A percentile compares a stretch with the other conserved stretches of the same genome.
These are phyloP conservation scores for Bradypodion ventrale DNA, from an alignment of 2,797 vertebrate genomes.

Conservation along the genomic window DNA sequence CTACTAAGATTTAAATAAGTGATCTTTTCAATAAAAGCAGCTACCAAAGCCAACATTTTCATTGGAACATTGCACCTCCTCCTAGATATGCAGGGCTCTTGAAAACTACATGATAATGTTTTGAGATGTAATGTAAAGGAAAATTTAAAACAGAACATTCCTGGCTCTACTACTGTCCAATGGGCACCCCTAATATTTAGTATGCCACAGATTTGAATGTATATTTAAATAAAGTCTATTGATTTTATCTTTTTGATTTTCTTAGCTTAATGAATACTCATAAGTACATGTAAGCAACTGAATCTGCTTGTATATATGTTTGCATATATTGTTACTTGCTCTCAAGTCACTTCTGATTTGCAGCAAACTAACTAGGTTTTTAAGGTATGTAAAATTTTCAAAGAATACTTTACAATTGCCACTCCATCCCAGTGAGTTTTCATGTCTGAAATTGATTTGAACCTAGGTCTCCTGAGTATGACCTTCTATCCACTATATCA, in stretches of 20 bases:
- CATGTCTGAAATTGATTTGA: too few species aligned
- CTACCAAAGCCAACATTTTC: background rate
- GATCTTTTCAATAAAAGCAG: constrained; percentile 24
- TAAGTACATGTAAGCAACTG: too few species aligned
- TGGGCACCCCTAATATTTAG: too few species aligned
- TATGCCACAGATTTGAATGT: background rate
- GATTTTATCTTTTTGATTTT: background rate
- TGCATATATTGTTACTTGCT: too few species aligned
- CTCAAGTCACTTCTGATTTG: too few species aligned
- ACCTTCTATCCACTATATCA: too few species aligned
- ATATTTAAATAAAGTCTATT: background rate
- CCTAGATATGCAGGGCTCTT: background rate
- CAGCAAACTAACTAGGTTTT: too few species aligned
- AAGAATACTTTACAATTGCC: too few species aligned
- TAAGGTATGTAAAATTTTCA: too few species aligned
- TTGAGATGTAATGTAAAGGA: background rate
- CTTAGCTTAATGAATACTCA: background rate
- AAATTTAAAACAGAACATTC: background rate
- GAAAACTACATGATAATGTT: background rate
- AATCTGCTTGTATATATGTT: too few species aligned
- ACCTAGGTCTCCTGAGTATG: too few species aligned
- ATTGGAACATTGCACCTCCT: background rate
- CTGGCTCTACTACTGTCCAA: background rate
- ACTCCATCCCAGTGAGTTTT: too few species aligned
- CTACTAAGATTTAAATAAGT: background rate